A percentile compares a stretch with the other conserved stretches of the same genome.
Evolutionary conservation across 2,797 vertebrate species (phyloP).

Genomic region (Discoglossus pictus): DNA sequence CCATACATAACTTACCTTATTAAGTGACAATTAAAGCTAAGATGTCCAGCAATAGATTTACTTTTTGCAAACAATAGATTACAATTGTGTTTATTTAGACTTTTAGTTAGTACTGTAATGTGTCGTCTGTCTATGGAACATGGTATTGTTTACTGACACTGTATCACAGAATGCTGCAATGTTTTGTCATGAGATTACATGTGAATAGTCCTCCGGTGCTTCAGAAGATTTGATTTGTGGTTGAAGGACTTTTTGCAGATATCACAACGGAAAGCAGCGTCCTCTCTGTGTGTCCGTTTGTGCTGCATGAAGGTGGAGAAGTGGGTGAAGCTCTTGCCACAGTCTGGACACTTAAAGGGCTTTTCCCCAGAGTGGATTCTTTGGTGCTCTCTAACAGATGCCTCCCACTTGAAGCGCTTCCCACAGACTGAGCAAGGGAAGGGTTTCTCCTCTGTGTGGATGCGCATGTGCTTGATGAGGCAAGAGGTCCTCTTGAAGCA

Average conservation of each 20-base stretch:
- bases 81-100: no score
- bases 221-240: slow-evolving; percentile 49
- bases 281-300: slow-evolving; percentile 22
- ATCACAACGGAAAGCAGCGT: slow-evolving; percentile 29
- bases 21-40: no score
- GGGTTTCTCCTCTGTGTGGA: background rate
- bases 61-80: no score
- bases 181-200: background rate
- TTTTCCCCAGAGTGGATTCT: slow-evolving; percentile 32
- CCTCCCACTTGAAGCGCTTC: slow-evolving; percentile 51
- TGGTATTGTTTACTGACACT: no score
- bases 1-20: no score
- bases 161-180: no score
- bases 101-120: no score
- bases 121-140: no score
- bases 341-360: slow-evolving; percentile 26
- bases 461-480: slow-evolving; percentile 19
- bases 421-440: slow-evolving; percentile 24
- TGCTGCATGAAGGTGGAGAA: slow-evolving; percentile 52
- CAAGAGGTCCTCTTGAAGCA: background rate
- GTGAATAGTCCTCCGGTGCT: slow-evolving; percentile 24
- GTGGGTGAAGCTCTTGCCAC: slow-evolving; percentile 35
- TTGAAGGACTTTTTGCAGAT: slow-evolving; percentile 40
- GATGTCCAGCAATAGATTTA: no score
- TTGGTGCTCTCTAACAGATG: slow-evolving; percentile 41